phyloP scores from a whole-genome alignment of 2,888 invertebrate genomes.

The Eupithecia pulchellata region DNA sequence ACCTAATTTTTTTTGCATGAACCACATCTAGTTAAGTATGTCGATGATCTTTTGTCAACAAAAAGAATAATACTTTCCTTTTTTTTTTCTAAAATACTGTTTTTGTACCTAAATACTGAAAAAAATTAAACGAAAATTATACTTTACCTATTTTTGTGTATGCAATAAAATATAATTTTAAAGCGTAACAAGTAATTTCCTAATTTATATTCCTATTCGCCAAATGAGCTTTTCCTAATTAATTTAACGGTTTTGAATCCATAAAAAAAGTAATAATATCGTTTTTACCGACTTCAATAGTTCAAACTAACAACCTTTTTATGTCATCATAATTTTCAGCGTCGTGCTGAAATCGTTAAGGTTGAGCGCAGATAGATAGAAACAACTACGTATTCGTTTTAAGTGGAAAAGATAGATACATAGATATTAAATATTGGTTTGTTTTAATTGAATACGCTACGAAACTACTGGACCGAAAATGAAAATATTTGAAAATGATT shows the following conservation, averaged over 20 bases:
- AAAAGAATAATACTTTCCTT: too few relatives aligned
- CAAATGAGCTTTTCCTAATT: neutral
- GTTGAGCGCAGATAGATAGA: too few relatives aligned
- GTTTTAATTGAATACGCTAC: too few relatives aligned
- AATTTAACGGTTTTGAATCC: neutral
- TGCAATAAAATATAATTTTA: neutral
- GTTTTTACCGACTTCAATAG: neutral
- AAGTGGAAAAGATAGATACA: too few relatives aligned
- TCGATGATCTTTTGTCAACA: neutral
- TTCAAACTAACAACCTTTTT: neutral
- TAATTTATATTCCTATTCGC: neutral
- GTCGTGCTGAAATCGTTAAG: neutral
- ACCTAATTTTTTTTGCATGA: neutral
- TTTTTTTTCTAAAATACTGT: too few relatives aligned
- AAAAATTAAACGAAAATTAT: neutral
- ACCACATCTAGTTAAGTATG: neutral
- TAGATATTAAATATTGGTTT: too few relatives aligned
- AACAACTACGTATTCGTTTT: neutral
- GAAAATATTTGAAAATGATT: too few relatives aligned
- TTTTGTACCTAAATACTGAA: neutral
- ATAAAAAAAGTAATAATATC: neutral
- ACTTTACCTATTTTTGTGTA: neutral
- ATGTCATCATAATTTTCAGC: too few relatives aligned
- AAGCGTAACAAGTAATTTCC: neutral
- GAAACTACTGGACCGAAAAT: too few relatives aligned